Evolutionary conservation across 2,113 vertebrate genomes (phyloP).

Genomic region (Tyto alba): DNA sequence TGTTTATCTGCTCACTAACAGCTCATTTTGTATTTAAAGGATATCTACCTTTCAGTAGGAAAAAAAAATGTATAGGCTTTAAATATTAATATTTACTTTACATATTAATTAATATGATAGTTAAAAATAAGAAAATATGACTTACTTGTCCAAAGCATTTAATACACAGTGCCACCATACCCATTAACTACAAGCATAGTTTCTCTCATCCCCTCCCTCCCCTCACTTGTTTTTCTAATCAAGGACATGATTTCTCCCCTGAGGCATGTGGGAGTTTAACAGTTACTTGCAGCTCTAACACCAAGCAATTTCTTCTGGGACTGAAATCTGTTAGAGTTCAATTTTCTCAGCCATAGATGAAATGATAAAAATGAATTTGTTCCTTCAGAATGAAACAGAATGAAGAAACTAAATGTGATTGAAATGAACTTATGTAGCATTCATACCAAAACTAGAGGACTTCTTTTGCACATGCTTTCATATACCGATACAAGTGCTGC

Average conservation of each 20-base stretch:
- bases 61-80: not conserved
- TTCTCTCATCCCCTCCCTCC: not conserved
- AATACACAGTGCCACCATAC: not conserved
- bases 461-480: not conserved
- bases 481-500: not conserved
- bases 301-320: slow-evolving; percentile 75
- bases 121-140: slow-evolving; percentile 1
- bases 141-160: slow-evolving; percentile 19
- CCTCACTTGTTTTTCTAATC: slow-evolving; percentile 71
- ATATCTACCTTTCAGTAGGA: not conserved
- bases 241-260: slow-evolving; percentile 68
- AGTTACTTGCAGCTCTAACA: slow-evolving; percentile 77
- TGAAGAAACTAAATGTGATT: slow-evolving; percentile 76
- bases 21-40: slow-evolving; percentile 14
- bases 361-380: slow-evolving; percentile 78
- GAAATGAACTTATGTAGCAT: slow-evolving; percentile 69
- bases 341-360: slow-evolving; percentile 74
- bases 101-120: slow-evolving; percentile 44
- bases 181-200: slow-evolving; percentile 1
- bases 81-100: slow-evolving; percentile 41
- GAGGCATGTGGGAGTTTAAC: slow-evolving; percentile 73
- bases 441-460: slow-evolving; percentile 49
- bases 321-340: slow-evolving; percentile 78
- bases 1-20: slow-evolving; percentile 19
- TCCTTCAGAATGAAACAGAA: slow-evolving; percentile 72